Evolutionary conservation across 2,113 vertebrate species (phyloP).

Genomic region (Peucedramus taeniatus): DNA sequence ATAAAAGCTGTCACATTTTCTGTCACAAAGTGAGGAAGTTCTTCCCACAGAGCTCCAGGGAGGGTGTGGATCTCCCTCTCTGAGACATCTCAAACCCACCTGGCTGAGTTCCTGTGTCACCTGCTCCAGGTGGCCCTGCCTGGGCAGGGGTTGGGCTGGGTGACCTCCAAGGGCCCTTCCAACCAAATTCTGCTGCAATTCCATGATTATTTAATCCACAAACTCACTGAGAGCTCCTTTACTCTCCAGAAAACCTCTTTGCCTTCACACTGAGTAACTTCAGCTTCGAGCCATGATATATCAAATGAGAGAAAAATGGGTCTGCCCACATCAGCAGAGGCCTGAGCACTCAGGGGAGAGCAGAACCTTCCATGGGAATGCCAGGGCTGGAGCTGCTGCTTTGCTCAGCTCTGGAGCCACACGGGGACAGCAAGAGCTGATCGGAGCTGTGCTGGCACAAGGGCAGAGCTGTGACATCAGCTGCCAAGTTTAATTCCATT

Average conservation of each 20-base stretch:
- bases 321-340: neutral
- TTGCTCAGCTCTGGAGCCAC: neutral
- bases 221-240: neutral
- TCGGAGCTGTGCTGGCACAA: neutral
- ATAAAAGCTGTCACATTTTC: neutral
- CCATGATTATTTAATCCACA: accelerated
- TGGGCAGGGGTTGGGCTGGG: neutral
- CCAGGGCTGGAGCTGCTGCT: neutral
- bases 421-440: neutral
- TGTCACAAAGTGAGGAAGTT: accelerated
- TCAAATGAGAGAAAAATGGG: neutral
- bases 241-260: neutral
- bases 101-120: neutral
- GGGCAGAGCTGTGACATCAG: neutral
- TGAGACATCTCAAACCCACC: neutral
- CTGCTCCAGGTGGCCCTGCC: neutral
- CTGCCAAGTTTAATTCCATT: neutral
- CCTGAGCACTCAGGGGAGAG: neutral
- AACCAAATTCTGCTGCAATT: neutral
- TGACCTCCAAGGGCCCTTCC: neutral
- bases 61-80: neutral
- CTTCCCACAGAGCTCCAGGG: neutral
- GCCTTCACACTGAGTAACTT: neutral
- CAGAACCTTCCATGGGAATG: accelerated
- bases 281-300: neutral